phyloP scores from a whole-genome alignment of 2,888 invertebrate species.

The Trachelus tabidus region DNA sequence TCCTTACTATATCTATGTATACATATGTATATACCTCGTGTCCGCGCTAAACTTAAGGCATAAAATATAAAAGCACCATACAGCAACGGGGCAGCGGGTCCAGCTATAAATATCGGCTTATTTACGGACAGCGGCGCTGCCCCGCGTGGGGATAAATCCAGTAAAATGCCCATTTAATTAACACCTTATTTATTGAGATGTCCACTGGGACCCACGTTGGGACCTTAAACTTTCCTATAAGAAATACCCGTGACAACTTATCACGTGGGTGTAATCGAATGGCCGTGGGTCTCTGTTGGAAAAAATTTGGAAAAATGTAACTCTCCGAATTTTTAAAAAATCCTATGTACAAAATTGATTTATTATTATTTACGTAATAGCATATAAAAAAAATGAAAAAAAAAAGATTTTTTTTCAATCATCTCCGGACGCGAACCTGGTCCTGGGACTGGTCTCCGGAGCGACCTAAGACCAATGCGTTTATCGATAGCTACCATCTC shows the following conservation, averaged over 20 bases:
- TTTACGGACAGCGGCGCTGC: constrained; percentile 52
- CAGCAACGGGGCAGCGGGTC: constrained; percentile 29
- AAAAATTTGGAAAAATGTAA: not conserved
- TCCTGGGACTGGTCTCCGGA: not conserved
- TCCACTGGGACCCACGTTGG: constrained; percentile 32
- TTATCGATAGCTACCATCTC: constrained; percentile 35
- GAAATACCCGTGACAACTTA: not conserved
- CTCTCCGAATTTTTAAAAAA: not conserved
- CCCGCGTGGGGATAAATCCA: constrained; percentile 56
- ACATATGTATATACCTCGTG: not conserved
- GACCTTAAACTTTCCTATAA: not conserved
- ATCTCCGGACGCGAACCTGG: constrained; percentile 1
- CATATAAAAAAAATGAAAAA: not conserved
- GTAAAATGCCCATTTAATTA: constrained; percentile 64
- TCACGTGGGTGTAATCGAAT: not conserved
- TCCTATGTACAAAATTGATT: not conserved
- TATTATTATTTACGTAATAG: not conserved
- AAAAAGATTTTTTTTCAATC: constrained; percentile 6
- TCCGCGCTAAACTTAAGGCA: constrained; percentile 13
- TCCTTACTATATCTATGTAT: not conserved
- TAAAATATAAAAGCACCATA: constrained; percentile 18
- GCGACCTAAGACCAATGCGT: not conserved
- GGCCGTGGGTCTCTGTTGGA: too few relatives aligned
- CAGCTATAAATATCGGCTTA: constrained; percentile 61
- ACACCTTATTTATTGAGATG: constrained; percentile 65